Base-by-base conservation (phyloP, 2,797 vertebrate species). In the Perodicticus potto region DNA sequence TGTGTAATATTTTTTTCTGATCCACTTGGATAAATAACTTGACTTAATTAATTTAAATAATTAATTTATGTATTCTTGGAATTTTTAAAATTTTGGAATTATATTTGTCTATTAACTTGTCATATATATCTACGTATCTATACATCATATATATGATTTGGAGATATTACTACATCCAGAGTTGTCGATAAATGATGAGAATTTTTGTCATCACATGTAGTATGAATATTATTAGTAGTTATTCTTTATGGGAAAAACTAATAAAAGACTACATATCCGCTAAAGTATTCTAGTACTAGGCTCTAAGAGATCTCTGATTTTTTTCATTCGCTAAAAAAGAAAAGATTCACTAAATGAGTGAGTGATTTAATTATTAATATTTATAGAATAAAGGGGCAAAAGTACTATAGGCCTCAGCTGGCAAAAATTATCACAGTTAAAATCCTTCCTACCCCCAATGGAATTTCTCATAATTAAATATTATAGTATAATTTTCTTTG, bases 201-300 rank as follows among this genome's bases (percentile, higher is more conserved):
- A 29, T 43, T 40, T 65, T 95, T 82, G 80, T 88, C 16, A 88
- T 25, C 57, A 8, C 4, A 57, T 27, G 1, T 63, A 61, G 25
- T 67, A 88, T 91, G 57, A 61, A 20, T 67, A 88, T 91, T 86
- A 69, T 27, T 25, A 80, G 20, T 53, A 43, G 65, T 84, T 90
- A 94, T 70, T 93, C 20, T 83, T 32, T 13, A 69, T 57, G 11
- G 20, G 20, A 72, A 86, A 82, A 86, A n/a, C 1, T 59, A 70
- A 65, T 49, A 27, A 37, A 90, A 37, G 27, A 37, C 14, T 43
- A 34, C 11, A 29, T 53, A 25, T 91, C 32, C 81, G 37, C 25
- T 74, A 65, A 74, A 82, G 32, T 53, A 16, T 55, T 63, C 85
- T 55, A 40, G 20, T 82, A 45, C 12, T 22, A 76, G 43, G 23